These are phyloP conservation scores for Telenomus remus DNA, from an alignment of 1,140 invertebrate genomes.

Conservation along the genomic window DNA sequence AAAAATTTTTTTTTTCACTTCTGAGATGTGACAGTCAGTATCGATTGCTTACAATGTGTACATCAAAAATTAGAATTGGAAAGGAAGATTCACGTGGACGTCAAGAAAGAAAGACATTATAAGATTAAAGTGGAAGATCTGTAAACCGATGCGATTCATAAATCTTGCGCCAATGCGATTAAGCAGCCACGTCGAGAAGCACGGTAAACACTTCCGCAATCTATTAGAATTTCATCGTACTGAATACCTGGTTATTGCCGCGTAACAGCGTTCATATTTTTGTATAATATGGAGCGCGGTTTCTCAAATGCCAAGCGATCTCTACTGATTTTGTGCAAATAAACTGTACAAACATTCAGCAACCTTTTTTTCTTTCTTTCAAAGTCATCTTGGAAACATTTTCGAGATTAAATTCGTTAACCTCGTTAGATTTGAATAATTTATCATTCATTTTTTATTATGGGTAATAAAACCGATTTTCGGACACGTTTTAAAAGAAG, in stretches of 20 bases:
- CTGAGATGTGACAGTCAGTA: too few relatives aligned
- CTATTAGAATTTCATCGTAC: constrained; percentile 64
- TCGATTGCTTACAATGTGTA: too few relatives aligned
- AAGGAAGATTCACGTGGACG: background rate
- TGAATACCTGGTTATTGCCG: constrained; percentile 62
- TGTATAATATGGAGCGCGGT: constrained; percentile 48
- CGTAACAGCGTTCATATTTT: constrained; percentile 58
- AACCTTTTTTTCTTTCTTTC: too few relatives aligned
- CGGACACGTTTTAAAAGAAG: too few relatives aligned
- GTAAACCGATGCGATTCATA: constrained; percentile 51
- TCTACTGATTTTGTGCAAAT: background rate
- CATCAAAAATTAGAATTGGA: too few relatives aligned
- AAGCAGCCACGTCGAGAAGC: constrained; percentile 44
- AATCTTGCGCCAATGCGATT: constrained; percentile 39
- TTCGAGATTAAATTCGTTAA: too few relatives aligned
- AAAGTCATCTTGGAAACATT: too few relatives aligned
- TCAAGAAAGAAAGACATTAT: too few relatives aligned
- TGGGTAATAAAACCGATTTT: too few relatives aligned
- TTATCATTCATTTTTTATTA: background rate
- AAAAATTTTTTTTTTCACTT: too few relatives aligned
- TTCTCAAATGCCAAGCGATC: constrained; percentile 30
- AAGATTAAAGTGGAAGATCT: constrained; percentile 18
- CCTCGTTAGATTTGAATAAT: too few relatives aligned
- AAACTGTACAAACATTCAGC: too few relatives aligned
- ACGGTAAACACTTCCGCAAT: constrained; percentile 52